These are phyloP conservation scores for Whitmania pigra DNA, from an alignment of 1,140 invertebrate species.

Conservation along the genomic window DNA sequence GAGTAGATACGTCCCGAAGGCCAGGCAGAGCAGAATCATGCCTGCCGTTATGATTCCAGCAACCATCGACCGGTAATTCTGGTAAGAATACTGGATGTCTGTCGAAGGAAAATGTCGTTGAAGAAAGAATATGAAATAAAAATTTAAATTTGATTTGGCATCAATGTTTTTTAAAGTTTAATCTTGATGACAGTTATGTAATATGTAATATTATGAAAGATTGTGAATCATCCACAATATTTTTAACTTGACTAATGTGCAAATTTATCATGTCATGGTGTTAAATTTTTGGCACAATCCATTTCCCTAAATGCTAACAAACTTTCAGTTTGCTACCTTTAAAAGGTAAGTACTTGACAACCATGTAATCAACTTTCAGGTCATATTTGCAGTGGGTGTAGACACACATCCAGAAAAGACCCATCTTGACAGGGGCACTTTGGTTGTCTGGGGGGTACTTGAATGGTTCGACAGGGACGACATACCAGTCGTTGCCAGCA, in stretches of 20 bases:
- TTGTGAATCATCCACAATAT: too few species aligned
- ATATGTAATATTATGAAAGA: too few species aligned
- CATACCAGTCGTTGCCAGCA: conserved; percentile 15
- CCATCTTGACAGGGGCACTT: conserved; percentile 8
- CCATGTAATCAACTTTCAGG: conserved; percentile 18
- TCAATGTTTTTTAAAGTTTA: too few species aligned
- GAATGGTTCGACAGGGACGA: conserved; percentile 3
- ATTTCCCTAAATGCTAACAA: too few species aligned
- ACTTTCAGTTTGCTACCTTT: neutral
- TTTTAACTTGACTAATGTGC: too few species aligned
- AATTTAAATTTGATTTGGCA: too few species aligned
- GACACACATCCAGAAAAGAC: conserved; percentile 18
- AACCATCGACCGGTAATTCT: neutral
- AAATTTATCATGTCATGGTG: too few species aligned
- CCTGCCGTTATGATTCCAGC: neutral
- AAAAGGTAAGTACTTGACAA: conserved; percentile 16
- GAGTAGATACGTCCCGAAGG: neutral
- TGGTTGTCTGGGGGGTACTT: conserved; percentile 13
- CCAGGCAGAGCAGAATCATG: neutral
- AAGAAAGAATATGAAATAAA: too few species aligned
- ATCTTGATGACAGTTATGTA: too few species aligned
- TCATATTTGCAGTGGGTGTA: conserved; percentile 9
- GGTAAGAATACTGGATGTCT: conserved; percentile 5
- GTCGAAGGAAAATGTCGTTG: neutral
- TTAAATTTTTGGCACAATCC: too few species aligned